Evolutionary conservation across 2,888 invertebrate species (phyloP).

Genomic region (Yponomeuta cagnagella): DNA sequence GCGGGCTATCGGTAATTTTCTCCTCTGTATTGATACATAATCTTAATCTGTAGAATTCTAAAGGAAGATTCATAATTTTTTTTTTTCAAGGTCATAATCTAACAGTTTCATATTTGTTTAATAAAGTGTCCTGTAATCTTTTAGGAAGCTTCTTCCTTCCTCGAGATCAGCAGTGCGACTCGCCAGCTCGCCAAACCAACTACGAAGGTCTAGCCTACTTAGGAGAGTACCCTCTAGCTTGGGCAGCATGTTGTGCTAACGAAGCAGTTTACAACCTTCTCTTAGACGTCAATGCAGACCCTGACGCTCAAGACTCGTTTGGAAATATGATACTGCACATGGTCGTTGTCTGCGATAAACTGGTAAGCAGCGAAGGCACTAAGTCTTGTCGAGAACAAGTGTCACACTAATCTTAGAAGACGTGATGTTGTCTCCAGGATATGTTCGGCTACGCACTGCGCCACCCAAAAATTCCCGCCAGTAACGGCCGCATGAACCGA

Average conservation of each 20-base stretch:
- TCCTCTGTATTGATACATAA: not conserved
- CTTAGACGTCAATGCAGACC: constrained; percentile 93
- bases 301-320: constrained; percentile 96
- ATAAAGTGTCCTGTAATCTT: not conserved
- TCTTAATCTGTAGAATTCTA: not conserved
- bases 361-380: constrained; percentile 74
- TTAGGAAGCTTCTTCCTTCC: constrained; percentile 94
- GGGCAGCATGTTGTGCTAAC: constrained; percentile 98
- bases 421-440: constrained; percentile 76
- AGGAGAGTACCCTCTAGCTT: constrained; percentile 97
- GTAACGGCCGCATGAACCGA: constrained; percentile 91
- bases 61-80: too few species aligned
- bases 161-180: constrained; percentile 90
- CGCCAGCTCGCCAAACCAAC: constrained; percentile 88
- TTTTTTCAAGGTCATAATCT: too few species aligned
- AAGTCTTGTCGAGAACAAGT: not conserved
- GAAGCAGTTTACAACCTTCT: constrained; percentile 98
- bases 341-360: constrained; percentile 98
- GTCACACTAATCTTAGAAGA: too few species aligned
- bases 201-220: constrained; percentile 98
- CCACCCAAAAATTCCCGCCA: constrained; percentile 94
- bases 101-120: not conserved
- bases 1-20: constrained; percentile 86
- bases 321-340: constrained; percentile 99
- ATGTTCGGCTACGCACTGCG: constrained; percentile 99